Conservation (phyloP, 2,797 vertebrate species). For the Leptodactylus fallax region DNA sequence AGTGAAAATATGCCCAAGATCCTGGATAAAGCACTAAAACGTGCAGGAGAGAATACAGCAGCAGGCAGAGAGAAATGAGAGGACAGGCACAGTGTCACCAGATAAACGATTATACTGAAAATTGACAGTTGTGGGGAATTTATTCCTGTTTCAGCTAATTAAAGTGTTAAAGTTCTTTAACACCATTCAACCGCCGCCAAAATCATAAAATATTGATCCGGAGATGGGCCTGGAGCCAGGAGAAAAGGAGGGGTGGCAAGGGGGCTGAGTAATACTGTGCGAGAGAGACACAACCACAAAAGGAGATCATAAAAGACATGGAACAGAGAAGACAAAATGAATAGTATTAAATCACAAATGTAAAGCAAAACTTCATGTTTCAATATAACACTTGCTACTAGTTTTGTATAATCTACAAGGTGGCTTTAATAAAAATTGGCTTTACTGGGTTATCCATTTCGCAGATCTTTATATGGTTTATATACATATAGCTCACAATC, state of each 20-base stretch:
- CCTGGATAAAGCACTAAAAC: slow-evolving; percentile 26
- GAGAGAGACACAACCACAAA: slow-evolving; percentile 34
- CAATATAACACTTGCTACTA: not conserved
- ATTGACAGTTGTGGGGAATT: slow-evolving; percentile 76
- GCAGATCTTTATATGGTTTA: not conserved
- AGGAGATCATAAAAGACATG: not conserved
- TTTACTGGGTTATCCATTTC: not conserved
- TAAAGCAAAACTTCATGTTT: not conserved
- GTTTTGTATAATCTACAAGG: not conserved
- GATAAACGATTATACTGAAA: slow-evolving; percentile 71
- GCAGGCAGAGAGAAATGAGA: slow-evolving; percentile 49
- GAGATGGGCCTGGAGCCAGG: slow-evolving; percentile 71
- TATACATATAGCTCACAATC: not conserved
- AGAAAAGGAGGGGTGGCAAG: slow-evolving; percentile 48
- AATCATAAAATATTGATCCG: slow-evolving; percentile 77
- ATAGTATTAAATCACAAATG: not conserved
- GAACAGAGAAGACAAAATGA: not conserved
- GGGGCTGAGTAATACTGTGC: slow-evolving; percentile 30
- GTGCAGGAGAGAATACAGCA: slow-evolving; percentile 14
- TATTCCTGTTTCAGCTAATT: slow-evolving; percentile 77
- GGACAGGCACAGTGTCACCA: slow-evolving; percentile 61
- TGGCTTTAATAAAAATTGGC: not conserved
- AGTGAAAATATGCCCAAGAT: slow-evolving; percentile 13
- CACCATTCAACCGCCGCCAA: slow-evolving; percentile 74
- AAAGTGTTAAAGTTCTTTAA: slow-evolving; percentile 79